Base-by-base conservation (phyloP, 2,797 vertebrate species). In the Hypotaenidia philippensis region DNA sequence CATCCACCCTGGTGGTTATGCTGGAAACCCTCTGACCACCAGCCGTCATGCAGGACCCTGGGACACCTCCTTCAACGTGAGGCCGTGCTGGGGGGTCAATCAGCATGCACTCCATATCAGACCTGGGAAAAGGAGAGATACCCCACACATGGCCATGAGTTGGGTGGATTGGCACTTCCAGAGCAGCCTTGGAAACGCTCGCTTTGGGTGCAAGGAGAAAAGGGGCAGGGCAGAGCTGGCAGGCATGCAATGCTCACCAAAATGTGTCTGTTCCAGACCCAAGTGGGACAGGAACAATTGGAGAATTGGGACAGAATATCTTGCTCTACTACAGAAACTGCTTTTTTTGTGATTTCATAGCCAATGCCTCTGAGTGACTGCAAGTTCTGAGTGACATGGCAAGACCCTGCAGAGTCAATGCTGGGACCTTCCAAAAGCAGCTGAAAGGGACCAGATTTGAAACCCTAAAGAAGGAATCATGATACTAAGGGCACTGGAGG, bases 41-140 rank as follows among this genome's bases (percentile, higher is more conserved):
- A 75, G 98, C 98, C 4, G 86, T 97, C 11, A 94, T 93, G 11
- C 98, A 98, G 85, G 98, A 96, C 25, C 97, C 96, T 23, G 95
- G 97, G n/a, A 97, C 89, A 6, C 98, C 96, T 59, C 98, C 98
- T 94, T 98, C 98, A 13, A 98, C 93, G 77, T 98, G 97, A 55
- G 99, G 99, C 61, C 99, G 98, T 40, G 99, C 98, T 8, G 99
- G 98, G 83, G 99, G 99, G 93, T 99, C 99, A 89, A 98, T 98
- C 89, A 99, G 94, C 84, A 98, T 97, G 99, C 99, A 99, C 41
- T 97, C 89, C 40, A 92, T 80, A 69, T 98, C 96, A 31, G 97
- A 96, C 89, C 97, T 98, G 92, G 25, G 82, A 56, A 75, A 49
- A 64, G 25, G 74, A 87, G 56, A 60, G 52, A 66, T 21, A 27